phyloP scores from a whole-genome alignment of 2,888 invertebrate species.

The Megalurothrips usitatus region DNA sequence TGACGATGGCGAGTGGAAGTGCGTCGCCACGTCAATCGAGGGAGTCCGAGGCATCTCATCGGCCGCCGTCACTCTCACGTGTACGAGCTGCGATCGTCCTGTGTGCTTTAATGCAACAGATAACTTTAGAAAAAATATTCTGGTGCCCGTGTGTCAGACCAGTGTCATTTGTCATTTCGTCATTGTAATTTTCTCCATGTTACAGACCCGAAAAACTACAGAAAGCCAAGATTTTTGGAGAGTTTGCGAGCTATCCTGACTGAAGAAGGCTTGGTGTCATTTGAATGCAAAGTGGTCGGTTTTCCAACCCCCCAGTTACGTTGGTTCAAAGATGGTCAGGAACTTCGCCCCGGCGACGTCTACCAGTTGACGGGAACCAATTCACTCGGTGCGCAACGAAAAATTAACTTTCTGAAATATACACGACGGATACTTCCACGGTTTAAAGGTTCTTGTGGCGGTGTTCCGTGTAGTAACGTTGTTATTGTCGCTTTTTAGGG shows the following conservation, averaged over 20 bases:
- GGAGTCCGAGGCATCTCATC: conserved; percentile 72
- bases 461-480: background rate
- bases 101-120: conserved; percentile 22
- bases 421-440: background rate
- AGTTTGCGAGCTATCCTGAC: conserved; percentile 82
- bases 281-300: conserved; percentile 89
- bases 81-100: conserved; percentile 50
- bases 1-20: conserved; percentile 88
- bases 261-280: conserved; percentile 86
- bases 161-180: too few relatives aligned
- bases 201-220: conserved; percentile 84
- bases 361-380: conserved; percentile 88
- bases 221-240: conserved; percentile 86
- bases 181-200: too few relatives aligned
- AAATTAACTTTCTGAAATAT: background rate
- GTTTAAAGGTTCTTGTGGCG: background rate
- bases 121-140: too few relatives aligned
- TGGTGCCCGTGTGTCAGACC: too few relatives aligned
- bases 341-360: conserved; percentile 86
- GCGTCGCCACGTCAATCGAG: conserved; percentile 72
- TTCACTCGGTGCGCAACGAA: conserved; percentile 56
- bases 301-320: conserved; percentile 81
- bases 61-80: conserved; percentile 70
- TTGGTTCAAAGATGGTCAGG: conserved; percentile 92
- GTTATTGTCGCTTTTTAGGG: conserved; percentile 45